phyloP scores from a whole-genome alignment of 2,797 vertebrate genomes.

The Danionella dracula region DNA sequence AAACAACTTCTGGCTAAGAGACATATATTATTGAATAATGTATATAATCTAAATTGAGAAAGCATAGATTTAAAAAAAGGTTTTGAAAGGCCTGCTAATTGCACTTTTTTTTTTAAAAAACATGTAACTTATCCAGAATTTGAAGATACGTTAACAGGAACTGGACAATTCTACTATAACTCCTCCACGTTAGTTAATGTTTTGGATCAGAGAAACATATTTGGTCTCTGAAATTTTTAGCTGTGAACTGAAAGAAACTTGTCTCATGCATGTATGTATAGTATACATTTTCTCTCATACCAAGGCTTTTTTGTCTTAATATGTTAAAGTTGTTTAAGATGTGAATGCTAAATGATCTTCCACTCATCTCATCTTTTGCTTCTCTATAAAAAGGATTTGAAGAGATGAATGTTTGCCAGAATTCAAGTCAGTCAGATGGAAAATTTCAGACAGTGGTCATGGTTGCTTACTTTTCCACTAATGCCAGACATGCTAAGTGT shows the following conservation, averaged over 20 bases:
- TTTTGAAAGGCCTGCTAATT: too few species aligned
- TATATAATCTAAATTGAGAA: too few species aligned
- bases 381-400: constrained; percentile 37
- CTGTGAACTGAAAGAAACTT: background rate
- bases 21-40: too few species aligned
- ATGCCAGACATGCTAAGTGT: constrained; percentile 22
- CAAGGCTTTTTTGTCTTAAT: constrained; percentile 23
- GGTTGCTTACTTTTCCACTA: constrained; percentile 31
- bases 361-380: constrained; percentile 24
- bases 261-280: background rate
- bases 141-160: too few species aligned
- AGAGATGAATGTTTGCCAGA: constrained; percentile 21
- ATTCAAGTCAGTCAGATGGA: constrained; percentile 34
- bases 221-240: background rate
- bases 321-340: constrained; percentile 27
- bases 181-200: too few species aligned
- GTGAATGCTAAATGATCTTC: background rate
- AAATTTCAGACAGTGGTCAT: constrained; percentile 37
- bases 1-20: too few species aligned
- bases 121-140: too few species aligned
- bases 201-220: background rate
- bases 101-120: too few species aligned
- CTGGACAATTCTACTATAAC: too few species aligned
- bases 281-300: constrained; percentile 11
- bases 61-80: too few species aligned